Evolutionary conservation across 2,888 invertebrate genomes (phyloP), one percentile per base, ranked within the genome.

Genomic region (Napeogenes sylphis): DNA sequence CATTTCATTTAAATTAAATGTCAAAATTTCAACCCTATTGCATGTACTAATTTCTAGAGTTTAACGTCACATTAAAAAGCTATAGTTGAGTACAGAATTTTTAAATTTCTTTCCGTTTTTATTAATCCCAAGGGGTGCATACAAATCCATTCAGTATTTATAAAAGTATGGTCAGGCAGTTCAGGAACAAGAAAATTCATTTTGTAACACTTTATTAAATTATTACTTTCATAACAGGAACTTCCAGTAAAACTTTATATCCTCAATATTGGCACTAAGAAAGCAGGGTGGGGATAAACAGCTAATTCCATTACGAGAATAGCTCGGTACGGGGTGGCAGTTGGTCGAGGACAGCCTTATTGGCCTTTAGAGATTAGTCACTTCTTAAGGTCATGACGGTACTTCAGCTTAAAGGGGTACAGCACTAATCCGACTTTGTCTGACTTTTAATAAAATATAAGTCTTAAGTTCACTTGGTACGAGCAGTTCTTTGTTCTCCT

Each of bases 251-350:
- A 21, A 14, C 33, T 61, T 59, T 63, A 61, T 55, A 55, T 66
- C 63, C 30, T 13, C 58, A 67, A 63, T 65, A 63, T 65, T 64
- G 67, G 62, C 57, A 63, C 64, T 65, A 68, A 69, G 68, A 69
- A 71, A 70, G 67, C 68, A 69, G 67, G 71, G 64, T 56, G 67
- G 68, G 74, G 74, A 79, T 82, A 81, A 83, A 78, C 78, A 80
- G 79, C 75, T 80, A 75, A 81, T 83, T 78, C 76, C 79, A 82
- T 83, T 83, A 82, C 74, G 75, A 74, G 76, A 79, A 78, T 74
- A 74, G 77, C 68, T 64, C 67, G 73, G 66, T 75, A 72, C 76
- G 76, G 76, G 73, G 73, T 65, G 69, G 68, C 66, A 65, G 73
- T 70, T 67, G 69, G 66, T 65, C 65, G 73, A 70, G 68, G 73